Percentiles rank a stretch among this genome's conserved stretches.
These are phyloP conservation scores for Seira sanloemensis DNA, from an alignment of 2,888 invertebrate species.

Conservation along the genomic window DNA sequence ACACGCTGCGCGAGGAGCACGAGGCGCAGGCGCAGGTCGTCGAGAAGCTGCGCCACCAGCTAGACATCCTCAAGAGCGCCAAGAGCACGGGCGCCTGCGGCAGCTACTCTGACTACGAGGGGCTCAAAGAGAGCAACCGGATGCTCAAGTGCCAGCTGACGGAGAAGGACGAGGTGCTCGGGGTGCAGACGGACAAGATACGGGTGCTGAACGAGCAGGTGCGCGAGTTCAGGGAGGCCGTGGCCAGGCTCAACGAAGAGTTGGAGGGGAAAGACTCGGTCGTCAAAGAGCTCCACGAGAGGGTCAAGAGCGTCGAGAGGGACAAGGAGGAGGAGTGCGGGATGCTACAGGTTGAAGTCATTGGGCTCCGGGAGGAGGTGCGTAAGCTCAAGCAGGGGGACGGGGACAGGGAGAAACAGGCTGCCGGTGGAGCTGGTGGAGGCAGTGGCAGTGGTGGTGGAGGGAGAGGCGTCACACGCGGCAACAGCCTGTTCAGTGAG, in stretches of 20 bases:
- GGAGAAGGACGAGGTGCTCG: constrained; percentile 39
- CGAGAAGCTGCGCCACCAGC: constrained; percentile 36
- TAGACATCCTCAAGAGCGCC: constrained; percentile 21
- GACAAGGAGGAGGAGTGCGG: constrained; percentile 48
- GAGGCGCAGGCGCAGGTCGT: not conserved
- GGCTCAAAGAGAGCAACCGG: constrained; percentile 30
- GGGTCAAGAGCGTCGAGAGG: constrained; percentile 38
- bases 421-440: constrained; percentile 20
- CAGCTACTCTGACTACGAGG: constrained; percentile 41
- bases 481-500: constrained; percentile 70
- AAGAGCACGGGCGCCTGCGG: constrained; percentile 6
- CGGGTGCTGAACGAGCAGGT: not conserved
- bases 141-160: constrained; percentile 17
- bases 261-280: constrained; percentile 35
- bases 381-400: not conserved
- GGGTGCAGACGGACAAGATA: constrained; percentile 18
- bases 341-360: constrained; percentile 39
- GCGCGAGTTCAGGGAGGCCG: not conserved
- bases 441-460: not conserved
- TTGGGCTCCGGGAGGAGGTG: constrained; percentile 35
- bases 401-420: not conserved
- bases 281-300: constrained; percentile 21
- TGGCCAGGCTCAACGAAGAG: not conserved
- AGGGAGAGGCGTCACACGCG: constrained; percentile 29
- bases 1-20: not conserved